These are phyloP conservation scores for Apistogramma diplotaenia DNA, from an alignment of 2,113 vertebrate genomes.

Conservation along the genomic window DNA sequence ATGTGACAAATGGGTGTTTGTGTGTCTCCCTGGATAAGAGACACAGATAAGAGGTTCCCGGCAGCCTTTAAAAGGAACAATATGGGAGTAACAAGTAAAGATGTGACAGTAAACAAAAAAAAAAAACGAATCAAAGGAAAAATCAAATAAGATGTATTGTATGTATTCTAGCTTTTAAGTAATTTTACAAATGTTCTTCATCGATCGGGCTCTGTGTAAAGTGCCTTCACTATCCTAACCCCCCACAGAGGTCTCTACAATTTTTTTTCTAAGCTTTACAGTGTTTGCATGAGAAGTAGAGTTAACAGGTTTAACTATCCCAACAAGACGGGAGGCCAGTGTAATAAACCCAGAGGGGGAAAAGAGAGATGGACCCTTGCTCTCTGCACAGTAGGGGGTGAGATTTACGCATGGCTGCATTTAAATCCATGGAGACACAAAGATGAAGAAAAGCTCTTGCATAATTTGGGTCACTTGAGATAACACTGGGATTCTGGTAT, in stretches of 20 bases:
- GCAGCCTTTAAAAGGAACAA: slow-evolving; percentile 45
- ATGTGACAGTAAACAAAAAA: slow-evolving; percentile 23
- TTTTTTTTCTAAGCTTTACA: slow-evolving; percentile 2
- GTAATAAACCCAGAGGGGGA: slow-evolving; percentile 20
- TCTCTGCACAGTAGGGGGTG: slow-evolving; percentile 55
- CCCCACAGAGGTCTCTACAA: slow-evolving; percentile 58
- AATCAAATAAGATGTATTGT: background rate
- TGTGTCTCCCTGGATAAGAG: slow-evolving; percentile 12
- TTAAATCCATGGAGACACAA: slow-evolving; percentile 26
- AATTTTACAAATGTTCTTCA: background rate
- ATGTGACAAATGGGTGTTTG: slow-evolving; percentile 4
- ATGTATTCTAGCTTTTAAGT: background rate
- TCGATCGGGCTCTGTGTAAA: background rate
- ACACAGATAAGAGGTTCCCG: slow-evolving; percentile 45
- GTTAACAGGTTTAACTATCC: slow-evolving; percentile 53
- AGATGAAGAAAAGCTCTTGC: slow-evolving; percentile 4
- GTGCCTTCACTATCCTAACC: slow-evolving; percentile 37
- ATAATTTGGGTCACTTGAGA: slow-evolving; percentile 1
- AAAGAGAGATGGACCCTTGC: slow-evolving; percentile 31
- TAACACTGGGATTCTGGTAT: slow-evolving; percentile 1
- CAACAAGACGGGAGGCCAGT: slow-evolving; percentile 2
- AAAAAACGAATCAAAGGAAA: background rate
- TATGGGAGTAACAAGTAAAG: slow-evolving; percentile 12
- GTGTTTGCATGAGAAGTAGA: slow-evolving; percentile 10
- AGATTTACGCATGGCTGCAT: slow-evolving; percentile 50